Evolutionary conservation across 2,888 invertebrate species (phyloP).

Genomic region (Dysmachus trigonus): DNA sequence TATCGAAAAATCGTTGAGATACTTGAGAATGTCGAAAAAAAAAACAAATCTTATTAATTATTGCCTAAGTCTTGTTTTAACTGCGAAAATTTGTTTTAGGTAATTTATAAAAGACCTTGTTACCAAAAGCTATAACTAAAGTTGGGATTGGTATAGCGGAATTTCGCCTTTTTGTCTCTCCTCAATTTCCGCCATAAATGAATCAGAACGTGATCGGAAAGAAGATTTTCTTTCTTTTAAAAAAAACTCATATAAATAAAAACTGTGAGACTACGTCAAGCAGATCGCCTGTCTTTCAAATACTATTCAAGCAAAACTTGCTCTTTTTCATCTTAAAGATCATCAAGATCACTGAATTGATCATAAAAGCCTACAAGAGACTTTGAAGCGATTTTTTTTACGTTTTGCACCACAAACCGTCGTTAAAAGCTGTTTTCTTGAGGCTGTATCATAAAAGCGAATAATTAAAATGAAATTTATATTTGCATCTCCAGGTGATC

Average conservation of each 20-base stretch:
- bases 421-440: neutral
- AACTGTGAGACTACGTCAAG: neutral
- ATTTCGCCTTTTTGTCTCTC: neutral
- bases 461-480: neutral
- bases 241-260: neutral
- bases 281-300: neutral
- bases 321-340: neutral
- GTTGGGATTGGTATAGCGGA: neutral
- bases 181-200: neutral
- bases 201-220: neutral
- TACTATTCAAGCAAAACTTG: neutral
- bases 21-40: neutral
- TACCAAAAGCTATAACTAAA: neutral
- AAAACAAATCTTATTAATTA: neutral
- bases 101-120: neutral
- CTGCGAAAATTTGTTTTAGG: neutral
- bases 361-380: neutral
- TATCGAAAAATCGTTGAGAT: neutral
- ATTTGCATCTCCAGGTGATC: neutral
- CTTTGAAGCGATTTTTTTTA: neutral
- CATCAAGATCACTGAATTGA: neutral
- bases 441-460: neutral
- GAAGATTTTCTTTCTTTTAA: neutral
- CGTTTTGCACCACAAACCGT: neutral
- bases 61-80: neutral